These are phyloP conservation scores for Cotesia typhae DNA, from an alignment of 1,140 invertebrate genomes.

Conservation along the genomic window DNA sequence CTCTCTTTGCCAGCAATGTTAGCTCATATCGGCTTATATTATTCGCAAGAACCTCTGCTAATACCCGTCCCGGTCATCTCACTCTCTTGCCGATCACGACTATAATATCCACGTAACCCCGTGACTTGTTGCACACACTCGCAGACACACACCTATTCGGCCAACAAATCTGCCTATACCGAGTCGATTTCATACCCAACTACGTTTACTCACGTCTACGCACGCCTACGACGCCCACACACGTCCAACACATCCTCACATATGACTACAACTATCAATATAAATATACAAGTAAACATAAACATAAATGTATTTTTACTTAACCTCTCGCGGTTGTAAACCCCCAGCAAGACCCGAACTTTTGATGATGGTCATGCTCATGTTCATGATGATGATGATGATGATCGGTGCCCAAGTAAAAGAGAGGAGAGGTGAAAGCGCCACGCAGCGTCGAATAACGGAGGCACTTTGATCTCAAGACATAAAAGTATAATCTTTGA, in stretches of 20 bases:
- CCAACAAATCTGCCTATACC: neutral
- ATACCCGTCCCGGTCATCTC: neutral
- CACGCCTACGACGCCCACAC: constrained; percentile 27
- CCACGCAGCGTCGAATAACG: constrained; percentile 17
- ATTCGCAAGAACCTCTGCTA: neutral
- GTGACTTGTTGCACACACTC: neutral
- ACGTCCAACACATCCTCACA: neutral
- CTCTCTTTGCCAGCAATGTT: neutral
- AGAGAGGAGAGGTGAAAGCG: constrained; percentile 15
- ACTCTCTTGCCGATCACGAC: neutral
- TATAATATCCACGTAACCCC: neutral
- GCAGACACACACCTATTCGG: too few species aligned
- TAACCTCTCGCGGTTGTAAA: too few species aligned
- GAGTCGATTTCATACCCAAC: neutral
- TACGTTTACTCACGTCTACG: constrained; percentile 20
- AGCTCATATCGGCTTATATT: neutral
- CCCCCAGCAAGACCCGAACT: too few species aligned
- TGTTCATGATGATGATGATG: neutral
- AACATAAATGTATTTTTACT: constrained; percentile 7
- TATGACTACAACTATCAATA: too few species aligned
- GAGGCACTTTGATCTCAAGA: constrained; percentile 24
- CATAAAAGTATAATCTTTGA: constrained; percentile 16
- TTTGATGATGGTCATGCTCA: too few species aligned
- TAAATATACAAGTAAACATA: too few species aligned
- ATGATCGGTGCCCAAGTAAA: neutral